A percentile compares a stretch with the other conserved stretches of the same genome.
phyloP scores from a whole-genome alignment of 2,888 invertebrate species.

The Tholera decimalis region DNA sequence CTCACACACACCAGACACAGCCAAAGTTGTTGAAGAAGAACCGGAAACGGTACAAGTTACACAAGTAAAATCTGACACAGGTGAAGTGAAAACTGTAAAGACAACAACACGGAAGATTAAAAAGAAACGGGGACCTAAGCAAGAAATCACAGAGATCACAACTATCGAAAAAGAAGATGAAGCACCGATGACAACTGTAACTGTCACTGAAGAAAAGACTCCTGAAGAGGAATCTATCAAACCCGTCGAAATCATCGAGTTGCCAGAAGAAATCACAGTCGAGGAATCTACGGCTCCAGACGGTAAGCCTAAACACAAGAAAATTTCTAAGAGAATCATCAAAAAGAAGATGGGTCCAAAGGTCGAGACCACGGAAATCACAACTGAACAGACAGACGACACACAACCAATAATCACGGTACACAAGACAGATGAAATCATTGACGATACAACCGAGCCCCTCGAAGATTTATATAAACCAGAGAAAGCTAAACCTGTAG shows the following conservation, averaged over 20 bases:
- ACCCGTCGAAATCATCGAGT: slow-evolving; percentile 62
- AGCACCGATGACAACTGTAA: slow-evolving; percentile 12
- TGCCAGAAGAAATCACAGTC: slow-evolving; percentile 63
- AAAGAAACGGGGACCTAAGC: background rate
- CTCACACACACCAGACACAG: slow-evolving; percentile 9
- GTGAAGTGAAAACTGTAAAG: slow-evolving; percentile 34
- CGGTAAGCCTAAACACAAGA: slow-evolving; percentile 70
- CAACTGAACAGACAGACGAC: slow-evolving; percentile 61
- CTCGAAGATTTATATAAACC: background rate
- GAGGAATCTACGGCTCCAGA: slow-evolving; percentile 64
- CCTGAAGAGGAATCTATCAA: slow-evolving; percentile 30
- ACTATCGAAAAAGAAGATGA: background rate
- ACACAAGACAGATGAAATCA: slow-evolving; percentile 63
- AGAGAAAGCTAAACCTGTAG: background rate
- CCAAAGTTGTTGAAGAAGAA: background rate
- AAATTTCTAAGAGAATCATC: slow-evolving; percentile 44
- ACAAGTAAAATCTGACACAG: slow-evolving; percentile 56
- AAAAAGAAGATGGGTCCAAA: slow-evolving; percentile 60
- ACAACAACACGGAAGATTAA: slow-evolving; percentile 34
- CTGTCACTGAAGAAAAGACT: slow-evolving; percentile 23
- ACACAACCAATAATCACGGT: slow-evolving; percentile 54
- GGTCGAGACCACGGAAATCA: slow-evolving; percentile 71
- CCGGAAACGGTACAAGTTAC: slow-evolving; percentile 25
- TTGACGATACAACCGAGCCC: slow-evolving; percentile 22
- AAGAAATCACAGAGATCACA: background rate